Conservation (phyloP, 2,113 vertebrate genomes). For the Dendropsophus ebraccatus region DNA sequence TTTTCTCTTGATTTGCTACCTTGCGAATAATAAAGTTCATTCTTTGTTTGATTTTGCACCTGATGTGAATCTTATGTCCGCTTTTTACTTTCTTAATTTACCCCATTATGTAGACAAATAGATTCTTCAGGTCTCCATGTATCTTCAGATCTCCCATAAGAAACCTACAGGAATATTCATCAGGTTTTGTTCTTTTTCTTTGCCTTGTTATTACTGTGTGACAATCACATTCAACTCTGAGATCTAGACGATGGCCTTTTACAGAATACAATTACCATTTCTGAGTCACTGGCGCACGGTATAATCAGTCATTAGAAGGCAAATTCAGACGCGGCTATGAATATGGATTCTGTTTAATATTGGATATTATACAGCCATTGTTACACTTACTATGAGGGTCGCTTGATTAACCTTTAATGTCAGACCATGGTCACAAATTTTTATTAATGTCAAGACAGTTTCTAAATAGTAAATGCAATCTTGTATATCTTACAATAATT, state of each 20-base stretch:
- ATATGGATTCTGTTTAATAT: conserved; percentile 3
- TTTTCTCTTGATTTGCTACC: neutral
- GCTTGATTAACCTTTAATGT: neutral
- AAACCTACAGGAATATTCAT: conserved; percentile 1
- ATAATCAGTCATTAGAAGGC: neutral
- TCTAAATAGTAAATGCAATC: no score
- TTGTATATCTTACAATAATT: no score
- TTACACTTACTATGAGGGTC: neutral
- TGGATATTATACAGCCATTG: neutral
- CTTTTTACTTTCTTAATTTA: neutral
- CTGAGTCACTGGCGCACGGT: neutral
- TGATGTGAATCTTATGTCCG: neutral
- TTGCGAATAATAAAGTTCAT: neutral
- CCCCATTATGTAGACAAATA: neutral
- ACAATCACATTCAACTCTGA: neutral
- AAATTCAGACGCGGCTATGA: neutral
- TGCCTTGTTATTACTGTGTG: neutral
- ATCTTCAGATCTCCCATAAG: neutral
- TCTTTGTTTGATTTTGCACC: neutral
- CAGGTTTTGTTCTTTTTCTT: neutral
- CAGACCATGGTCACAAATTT: neutral
- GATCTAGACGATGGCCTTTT: conserved; percentile 10
- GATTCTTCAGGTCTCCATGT: no score
- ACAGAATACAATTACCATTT: conserved; percentile 7
- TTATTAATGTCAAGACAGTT: neutral